Conservation (phyloP, 1,140 invertebrate genomes). For the Drosophila quadrilineata region DNA sequence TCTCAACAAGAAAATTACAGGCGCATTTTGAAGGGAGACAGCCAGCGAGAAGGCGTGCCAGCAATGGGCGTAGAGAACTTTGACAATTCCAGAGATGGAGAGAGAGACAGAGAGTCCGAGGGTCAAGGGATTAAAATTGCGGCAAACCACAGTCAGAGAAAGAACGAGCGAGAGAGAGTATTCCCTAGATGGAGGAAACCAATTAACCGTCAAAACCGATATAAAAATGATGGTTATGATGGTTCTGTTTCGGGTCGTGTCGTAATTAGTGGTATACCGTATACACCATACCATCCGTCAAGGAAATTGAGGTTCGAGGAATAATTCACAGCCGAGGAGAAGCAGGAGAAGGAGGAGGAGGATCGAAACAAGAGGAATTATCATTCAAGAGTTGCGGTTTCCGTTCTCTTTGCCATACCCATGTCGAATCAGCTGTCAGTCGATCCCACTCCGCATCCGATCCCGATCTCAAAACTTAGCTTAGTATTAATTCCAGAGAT, state of each 20-base stretch:
- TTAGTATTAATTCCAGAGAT: neutral
- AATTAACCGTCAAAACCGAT: constrained; percentile 51
- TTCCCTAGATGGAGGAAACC: constrained; percentile 20
- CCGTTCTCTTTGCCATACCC: constrained; percentile 36
- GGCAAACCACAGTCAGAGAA: constrained; percentile 22
- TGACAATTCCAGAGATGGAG: constrained; percentile 45
- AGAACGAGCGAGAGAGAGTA: neutral
- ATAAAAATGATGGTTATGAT: constrained; percentile 66
- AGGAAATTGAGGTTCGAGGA: constrained; percentile 59
- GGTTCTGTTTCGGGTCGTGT: constrained; percentile 27
- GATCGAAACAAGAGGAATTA: neutral
- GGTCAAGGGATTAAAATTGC: constrained; percentile 53
- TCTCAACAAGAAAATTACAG: constrained; percentile 80
- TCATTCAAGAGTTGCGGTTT: constrained; percentile 53
- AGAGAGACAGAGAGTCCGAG: too few species aligned
- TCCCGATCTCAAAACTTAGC: constrained; percentile 1
- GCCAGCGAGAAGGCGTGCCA: constrained; percentile 11
- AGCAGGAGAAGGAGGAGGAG: neutral
- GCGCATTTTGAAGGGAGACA: constrained; percentile 4
- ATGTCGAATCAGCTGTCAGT: constrained; percentile 44
- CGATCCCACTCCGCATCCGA: neutral
- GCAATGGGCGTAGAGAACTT: constrained; percentile 27
- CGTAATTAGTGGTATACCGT: constrained; percentile 57
- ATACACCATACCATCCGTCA: constrained; percentile 11
- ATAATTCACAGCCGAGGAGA: constrained; percentile 10